Conservation (phyloP, 2,113 vertebrate genomes). For the Laticauda colubrina region DNA sequence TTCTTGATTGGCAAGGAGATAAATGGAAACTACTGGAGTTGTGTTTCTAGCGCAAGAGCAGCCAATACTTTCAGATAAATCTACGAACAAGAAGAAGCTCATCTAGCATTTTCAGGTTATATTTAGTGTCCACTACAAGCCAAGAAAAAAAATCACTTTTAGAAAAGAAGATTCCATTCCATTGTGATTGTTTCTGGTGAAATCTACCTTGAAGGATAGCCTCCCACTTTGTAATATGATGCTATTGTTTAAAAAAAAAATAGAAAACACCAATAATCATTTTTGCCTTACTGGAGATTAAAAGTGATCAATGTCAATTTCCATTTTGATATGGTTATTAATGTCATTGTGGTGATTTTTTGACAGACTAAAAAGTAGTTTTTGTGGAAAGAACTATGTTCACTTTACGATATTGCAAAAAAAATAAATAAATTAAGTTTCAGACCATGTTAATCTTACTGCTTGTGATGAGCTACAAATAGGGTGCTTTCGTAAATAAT, state of each 20-base stretch:
- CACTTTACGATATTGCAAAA: background rate
- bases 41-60: conserved; percentile 67
- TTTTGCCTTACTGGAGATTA: conserved; percentile 31
- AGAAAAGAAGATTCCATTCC: conserved; percentile 36
- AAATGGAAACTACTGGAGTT: conserved; percentile 66
- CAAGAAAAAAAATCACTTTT: conserved; percentile 27
- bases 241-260: background rate
- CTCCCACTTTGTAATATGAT: background rate
- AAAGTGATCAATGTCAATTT: conserved; percentile 31
- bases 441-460: background rate
- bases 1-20: conserved; percentile 73
- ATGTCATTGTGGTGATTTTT: conserved; percentile 29
- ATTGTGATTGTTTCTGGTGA: conserved; percentile 36
- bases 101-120: conserved; percentile 48
- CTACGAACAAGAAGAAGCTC: conserved; percentile 49
- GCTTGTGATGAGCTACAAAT: background rate
- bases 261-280: background rate
- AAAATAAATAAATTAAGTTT: background rate
- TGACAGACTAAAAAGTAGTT: conserved; percentile 14
- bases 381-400: background rate
- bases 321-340: conserved; percentile 18
- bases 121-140: background rate
- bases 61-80: conserved; percentile 56
- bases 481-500: background rate
- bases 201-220: background rate